phyloP scores from a whole-genome alignment of 2,113 vertebrate genomes.

The Ptilonorhynchus violaceus region DNA sequence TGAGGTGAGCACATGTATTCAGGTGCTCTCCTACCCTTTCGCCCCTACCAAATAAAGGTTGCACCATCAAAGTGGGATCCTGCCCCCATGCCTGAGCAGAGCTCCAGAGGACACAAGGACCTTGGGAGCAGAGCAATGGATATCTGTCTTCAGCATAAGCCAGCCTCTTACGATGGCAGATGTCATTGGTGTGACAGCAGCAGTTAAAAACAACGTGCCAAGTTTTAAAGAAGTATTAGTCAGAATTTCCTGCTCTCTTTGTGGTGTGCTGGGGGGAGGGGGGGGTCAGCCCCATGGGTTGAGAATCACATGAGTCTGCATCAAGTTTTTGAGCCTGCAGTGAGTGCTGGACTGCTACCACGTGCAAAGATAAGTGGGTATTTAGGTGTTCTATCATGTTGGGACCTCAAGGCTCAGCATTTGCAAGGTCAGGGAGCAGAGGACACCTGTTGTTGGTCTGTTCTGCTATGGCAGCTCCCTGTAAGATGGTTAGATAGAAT shows the following conservation, averaged over 20 bases:
- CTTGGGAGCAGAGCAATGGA: background rate
- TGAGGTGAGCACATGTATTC: background rate
- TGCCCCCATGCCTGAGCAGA: background rate
- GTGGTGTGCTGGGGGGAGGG: background rate
- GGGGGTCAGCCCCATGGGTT: background rate
- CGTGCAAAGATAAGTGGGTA: accelerated
- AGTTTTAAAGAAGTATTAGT: background rate
- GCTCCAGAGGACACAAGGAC: background rate
- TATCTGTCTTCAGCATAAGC: background rate
- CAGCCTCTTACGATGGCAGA: background rate
- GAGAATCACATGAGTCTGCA: background rate
- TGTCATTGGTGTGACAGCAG: background rate
- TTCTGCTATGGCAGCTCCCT: background rate
- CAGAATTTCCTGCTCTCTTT: background rate
- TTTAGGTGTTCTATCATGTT: background rate
- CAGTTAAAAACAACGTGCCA: accelerated
- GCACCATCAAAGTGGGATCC: background rate
- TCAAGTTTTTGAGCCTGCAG: background rate
- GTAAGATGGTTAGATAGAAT: background rate
- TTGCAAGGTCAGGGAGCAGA: background rate
- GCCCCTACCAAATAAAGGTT: background rate
- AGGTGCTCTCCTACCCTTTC: background rate
- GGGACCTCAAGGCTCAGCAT: background rate
- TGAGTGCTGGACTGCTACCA: background rate
- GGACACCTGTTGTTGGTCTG: background rate